Evolutionary conservation across 2,888 invertebrate genomes (phyloP), one percentile per base, ranked within the genome.

Genomic region (Patella depressa): DNA sequence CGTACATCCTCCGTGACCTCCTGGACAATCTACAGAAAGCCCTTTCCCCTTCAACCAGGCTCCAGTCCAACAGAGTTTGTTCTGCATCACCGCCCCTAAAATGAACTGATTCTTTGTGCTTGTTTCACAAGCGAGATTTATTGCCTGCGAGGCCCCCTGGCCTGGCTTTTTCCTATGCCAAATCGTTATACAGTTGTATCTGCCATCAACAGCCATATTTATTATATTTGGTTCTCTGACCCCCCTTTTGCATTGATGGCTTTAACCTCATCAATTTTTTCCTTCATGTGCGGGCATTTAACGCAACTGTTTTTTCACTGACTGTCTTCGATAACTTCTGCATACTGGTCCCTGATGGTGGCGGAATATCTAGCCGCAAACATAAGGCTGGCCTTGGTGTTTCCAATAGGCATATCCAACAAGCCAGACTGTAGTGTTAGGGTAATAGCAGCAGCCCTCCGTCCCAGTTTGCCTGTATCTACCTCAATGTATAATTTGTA

Each of bases 1-100:
- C 3, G 34, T 34, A 4, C 34, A 34, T 34, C 34, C 34, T 34
- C 3, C 34, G 34, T 34, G 34, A 3, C 34, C 34, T 4, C 34
- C 34, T 11, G 77, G 77, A 77, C 79, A 79, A n/a, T 69, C 53
- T 12, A 77, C 74, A 65, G 71, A 72, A 12, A 77, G 59, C 9
- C 76, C 79, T 24, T 74, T 76, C 17, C 55, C 55, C 24, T 59
- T 71, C 54, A 77, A 72, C 77, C 74, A 79, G n/a, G 74, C 74
- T 70, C 77, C 74, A 53, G 71, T 74, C 79, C 54, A 71, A 19
- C 75, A 75, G 14, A 75, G 71, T 54, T 75, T 75, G 54, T 75
- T 71, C 53, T 75, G 75, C 9, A 71, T 54, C 12, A 70, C 54
- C 11, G 19, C 70, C 11, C 29, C 7, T 9, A 75, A 53, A n/a